Conservation (phyloP, 1,140 invertebrate genomes). For the Drosophila virilis region DNA sequence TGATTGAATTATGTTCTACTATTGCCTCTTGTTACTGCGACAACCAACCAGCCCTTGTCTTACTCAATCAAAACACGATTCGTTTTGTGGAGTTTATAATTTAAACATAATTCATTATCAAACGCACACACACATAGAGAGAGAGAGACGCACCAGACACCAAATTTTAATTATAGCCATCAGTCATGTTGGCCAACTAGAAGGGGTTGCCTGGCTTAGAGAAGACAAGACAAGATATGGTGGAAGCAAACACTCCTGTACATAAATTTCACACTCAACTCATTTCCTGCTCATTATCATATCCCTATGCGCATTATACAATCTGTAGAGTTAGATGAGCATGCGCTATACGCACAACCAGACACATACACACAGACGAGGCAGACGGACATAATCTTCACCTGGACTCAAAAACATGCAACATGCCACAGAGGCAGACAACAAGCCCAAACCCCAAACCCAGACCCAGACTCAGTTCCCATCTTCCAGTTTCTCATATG, state of each 20-base stretch:
- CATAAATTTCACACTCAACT: conserved; percentile 81
- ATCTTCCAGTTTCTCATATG: neutral
- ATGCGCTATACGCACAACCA: conserved; percentile 37
- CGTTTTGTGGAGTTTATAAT: conserved; percentile 46
- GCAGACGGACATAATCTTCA: neutral
- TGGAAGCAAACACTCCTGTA: conserved; percentile 59
- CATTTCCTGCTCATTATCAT: conserved; percentile 82
- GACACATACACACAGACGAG: neutral
- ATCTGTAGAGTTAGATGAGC: conserved; percentile 50
- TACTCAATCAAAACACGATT: conserved; percentile 46
- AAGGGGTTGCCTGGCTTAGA: conserved; percentile 16
- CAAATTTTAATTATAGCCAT: conserved; percentile 70
- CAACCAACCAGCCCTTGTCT: conserved; percentile 17
- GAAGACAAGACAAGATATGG: neutral
- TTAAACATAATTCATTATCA: conserved; percentile 47
- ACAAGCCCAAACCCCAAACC: neutral
- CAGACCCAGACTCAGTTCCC: neutral
- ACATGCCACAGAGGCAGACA: neutral
- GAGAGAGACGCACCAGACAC: neutral
- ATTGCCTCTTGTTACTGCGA: neutral
- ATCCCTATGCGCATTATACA: conserved; percentile 65
- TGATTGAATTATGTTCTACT: conserved; percentile 25
- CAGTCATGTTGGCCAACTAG: conserved; percentile 57
- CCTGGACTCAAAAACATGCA: neutral
- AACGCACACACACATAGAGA: conserved; percentile 30